Percentiles rank a stretch among this genome's conserved stretches.
Conservation (phyloP, 1,140 invertebrate genomes). For the Vollenhovia emeryi region DNA sequence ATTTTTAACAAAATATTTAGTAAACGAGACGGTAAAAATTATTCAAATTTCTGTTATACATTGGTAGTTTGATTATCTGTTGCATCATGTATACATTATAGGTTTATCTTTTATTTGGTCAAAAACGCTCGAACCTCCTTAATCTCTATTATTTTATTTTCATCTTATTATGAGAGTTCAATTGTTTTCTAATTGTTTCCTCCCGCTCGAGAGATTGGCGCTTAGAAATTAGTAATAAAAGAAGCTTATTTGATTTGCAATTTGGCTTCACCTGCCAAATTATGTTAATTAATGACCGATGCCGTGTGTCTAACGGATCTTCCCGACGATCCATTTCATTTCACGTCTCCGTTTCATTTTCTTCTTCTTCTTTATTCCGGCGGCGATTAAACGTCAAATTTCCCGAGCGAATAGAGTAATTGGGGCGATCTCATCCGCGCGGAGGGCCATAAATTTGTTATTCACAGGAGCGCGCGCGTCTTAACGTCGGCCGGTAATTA, state of each 20-base stretch:
- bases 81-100: no score
- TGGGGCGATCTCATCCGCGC: slow-evolving; percentile 42
- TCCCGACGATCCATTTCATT: slow-evolving; percentile 27
- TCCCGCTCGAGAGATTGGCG: neutral
- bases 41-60: no score
- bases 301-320: neutral
- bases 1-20: no score
- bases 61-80: no score
- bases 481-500: slow-evolving; percentile 52
- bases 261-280: neutral
- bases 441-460: slow-evolving; percentile 51
- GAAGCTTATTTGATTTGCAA: neutral
- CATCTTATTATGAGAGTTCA: neutral
- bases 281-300: neutral
- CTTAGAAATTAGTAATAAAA: neutral
- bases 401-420: slow-evolving; percentile 58
- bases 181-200: neutral
- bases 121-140: no score
- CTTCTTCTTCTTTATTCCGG: slow-evolving; percentile 36
- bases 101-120: no score
- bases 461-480: slow-evolving; percentile 41
- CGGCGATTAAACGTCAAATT: slow-evolving; percentile 56
- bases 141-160: neutral
- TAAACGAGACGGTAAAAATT: no score
- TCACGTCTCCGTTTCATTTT: slow-evolving; percentile 22